phyloP scores from a whole-genome alignment of 2,113 vertebrate genomes.

The Pelobates fuscus region DNA sequence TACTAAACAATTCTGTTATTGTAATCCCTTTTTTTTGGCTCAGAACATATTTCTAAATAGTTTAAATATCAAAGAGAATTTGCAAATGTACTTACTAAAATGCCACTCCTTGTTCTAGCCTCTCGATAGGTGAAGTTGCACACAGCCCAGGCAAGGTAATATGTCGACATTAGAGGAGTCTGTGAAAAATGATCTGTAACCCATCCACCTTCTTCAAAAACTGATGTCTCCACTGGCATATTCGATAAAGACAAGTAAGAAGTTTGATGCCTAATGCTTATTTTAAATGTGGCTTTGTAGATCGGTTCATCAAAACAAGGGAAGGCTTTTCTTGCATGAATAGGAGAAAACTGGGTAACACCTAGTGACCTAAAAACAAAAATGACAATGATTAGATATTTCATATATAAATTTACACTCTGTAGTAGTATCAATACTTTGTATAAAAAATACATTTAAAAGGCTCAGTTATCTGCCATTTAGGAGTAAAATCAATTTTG shows the following conservation, averaged over 20 bases:
- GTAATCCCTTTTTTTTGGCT: too few relatives aligned
- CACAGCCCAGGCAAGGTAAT: slow-evolving; percentile 95
- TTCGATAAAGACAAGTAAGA: slow-evolving; percentile 93
- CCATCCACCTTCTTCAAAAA: slow-evolving; percentile 88
- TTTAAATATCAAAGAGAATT: slow-evolving; percentile 23
- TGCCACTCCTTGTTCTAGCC: slow-evolving; percentile 79
- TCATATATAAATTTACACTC: too few relatives aligned
- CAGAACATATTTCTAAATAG: too few relatives aligned
- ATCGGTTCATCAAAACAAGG: slow-evolving; percentile 97
- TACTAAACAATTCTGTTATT: too few relatives aligned
- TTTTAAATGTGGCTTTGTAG: slow-evolving; percentile 96
- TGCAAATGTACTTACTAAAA: slow-evolving; percentile 80
- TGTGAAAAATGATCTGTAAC: slow-evolving; percentile 87
- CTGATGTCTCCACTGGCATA: slow-evolving; percentile 88
- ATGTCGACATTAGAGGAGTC: slow-evolving; percentile 96
- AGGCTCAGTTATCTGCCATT: too few relatives aligned
- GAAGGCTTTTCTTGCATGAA: slow-evolving; percentile 94
- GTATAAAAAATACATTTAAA: too few relatives aligned
- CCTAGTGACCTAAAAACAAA: slow-evolving; percentile 81
- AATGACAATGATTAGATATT: not conserved
- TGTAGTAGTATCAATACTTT: too few relatives aligned
- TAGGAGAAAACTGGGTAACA: slow-evolving; percentile 95
- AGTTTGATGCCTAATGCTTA: slow-evolving; percentile 87
- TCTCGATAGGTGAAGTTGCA: slow-evolving; percentile 95
- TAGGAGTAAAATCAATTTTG: too few relatives aligned